These are phyloP conservation scores for Keiferia lycopersicella DNA, from an alignment of 2,888 invertebrate genomes.

Conservation along the genomic window DNA sequence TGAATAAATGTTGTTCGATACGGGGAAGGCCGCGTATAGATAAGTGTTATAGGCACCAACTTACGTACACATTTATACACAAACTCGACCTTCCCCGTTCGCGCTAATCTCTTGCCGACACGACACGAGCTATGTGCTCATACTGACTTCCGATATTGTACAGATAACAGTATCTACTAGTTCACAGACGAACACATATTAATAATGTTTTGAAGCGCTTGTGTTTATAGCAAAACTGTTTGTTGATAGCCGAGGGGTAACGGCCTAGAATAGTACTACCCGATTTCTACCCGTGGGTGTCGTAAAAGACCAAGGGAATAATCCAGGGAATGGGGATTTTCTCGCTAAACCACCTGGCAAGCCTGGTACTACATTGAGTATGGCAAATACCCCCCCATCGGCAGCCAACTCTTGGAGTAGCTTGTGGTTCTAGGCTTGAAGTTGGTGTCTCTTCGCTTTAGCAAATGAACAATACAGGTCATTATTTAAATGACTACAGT, in stretches of 20 bases:
- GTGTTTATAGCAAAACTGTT: background rate
- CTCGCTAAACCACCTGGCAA: too few species aligned
- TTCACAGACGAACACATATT: background rate
- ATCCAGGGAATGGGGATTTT: too few species aligned
- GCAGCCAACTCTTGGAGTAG: too few species aligned
- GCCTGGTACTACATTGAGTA: too few species aligned
- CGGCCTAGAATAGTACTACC: too few species aligned
- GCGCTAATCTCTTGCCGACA: constrained; percentile 1
- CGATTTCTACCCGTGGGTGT: too few species aligned
- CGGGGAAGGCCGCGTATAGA: background rate
- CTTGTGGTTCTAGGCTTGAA: background rate
- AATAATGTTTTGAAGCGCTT: background rate
- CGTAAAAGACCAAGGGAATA: too few species aligned
- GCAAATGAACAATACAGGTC: too few species aligned
- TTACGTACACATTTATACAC: background rate
- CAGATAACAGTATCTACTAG: constrained; percentile 5
- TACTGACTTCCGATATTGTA: constrained; percentile 1
- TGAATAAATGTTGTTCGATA: too few species aligned
- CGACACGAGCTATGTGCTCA: constrained; percentile 1
- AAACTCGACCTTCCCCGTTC: constrained; percentile 3
- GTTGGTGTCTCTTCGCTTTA: background rate
- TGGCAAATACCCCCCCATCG: too few species aligned
- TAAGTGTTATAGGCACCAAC: background rate
- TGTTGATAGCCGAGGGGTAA: too few species aligned
- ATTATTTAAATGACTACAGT: too few species aligned